phyloP scores from a whole-genome alignment of 2,113 vertebrate species.

The Benitochromis conjunctus region DNA sequence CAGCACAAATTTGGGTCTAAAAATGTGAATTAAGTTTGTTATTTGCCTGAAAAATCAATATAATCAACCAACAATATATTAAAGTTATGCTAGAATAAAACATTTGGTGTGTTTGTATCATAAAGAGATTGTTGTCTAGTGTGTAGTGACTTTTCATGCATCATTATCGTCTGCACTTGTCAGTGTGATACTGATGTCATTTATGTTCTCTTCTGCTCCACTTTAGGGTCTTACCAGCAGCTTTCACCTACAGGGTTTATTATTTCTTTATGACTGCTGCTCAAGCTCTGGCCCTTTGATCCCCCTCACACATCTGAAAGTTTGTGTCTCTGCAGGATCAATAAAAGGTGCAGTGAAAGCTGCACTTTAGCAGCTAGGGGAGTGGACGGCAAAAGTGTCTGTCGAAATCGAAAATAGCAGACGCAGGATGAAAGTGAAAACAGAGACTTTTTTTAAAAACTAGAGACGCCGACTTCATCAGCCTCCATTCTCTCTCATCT shows the following conservation, averaged over 20 bases:
- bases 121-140: background rate
- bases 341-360: constrained; percentile 14
- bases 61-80: background rate
- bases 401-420: constrained; percentile 15
- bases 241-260: background rate
- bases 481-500: background rate
- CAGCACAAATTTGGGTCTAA: background rate
- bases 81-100: background rate
- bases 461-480: background rate
- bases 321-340: background rate
- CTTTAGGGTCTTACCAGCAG: background rate
- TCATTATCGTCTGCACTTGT: background rate
- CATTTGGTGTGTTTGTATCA: background rate
- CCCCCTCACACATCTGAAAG: background rate
- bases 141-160: background rate
- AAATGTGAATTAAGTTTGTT: background rate
- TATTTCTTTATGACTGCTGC: constrained; percentile 1
- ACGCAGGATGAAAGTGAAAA: background rate
- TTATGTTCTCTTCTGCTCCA: background rate
- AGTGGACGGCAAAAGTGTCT: background rate
- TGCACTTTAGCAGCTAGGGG: background rate
- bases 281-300: background rate
- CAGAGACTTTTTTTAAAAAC: background rate
- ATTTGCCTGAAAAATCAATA: background rate
- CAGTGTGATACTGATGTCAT: background rate